Percentiles rank a stretch among this genome's conserved stretches.
phyloP scores from a whole-genome alignment of 2,797 vertebrate genomes.

The Peromyscus attwateri region DNA sequence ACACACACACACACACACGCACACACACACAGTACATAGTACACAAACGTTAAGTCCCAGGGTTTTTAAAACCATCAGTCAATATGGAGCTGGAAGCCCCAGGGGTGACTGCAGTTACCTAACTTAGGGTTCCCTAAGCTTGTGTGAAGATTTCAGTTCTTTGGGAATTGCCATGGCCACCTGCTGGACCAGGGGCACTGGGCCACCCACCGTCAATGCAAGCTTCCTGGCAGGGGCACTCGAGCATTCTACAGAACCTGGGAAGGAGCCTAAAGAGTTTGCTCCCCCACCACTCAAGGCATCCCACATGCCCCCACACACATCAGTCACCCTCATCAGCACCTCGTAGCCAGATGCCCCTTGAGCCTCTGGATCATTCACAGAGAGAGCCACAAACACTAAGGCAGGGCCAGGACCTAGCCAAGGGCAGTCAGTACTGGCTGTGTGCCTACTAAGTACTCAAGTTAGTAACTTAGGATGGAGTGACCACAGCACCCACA shows the following conservation, averaged over 20 bases:
- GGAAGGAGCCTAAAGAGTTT: neutral
- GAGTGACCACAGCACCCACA: neutral
- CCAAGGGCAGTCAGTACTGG: neutral
- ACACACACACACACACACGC: no score
- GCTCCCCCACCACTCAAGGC: no score
- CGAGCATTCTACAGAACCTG: neutral
- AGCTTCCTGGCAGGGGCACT: neutral
- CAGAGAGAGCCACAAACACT: neutral
- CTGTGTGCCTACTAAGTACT: neutral
- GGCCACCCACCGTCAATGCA: rapidly evolving
- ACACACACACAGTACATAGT: neutral
- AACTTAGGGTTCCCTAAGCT: neutral
- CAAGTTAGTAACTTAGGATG: rapidly evolving
- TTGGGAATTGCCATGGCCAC: no score
- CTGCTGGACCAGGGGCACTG: rapidly evolving
- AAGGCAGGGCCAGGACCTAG: neutral
- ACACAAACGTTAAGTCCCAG: neutral
- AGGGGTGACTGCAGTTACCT: rapidly evolving
- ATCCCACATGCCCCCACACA: neutral
- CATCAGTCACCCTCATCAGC: no score
- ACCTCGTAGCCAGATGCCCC: rapidly evolving
- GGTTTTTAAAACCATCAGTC: neutral
- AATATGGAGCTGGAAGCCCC: rapidly evolving
- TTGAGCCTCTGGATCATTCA: neutral
- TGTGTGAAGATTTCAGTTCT: neutral